Evolutionary conservation across 2,113 vertebrate genomes (phyloP).

Genomic region (Dasyornis broadbenti): DNA sequence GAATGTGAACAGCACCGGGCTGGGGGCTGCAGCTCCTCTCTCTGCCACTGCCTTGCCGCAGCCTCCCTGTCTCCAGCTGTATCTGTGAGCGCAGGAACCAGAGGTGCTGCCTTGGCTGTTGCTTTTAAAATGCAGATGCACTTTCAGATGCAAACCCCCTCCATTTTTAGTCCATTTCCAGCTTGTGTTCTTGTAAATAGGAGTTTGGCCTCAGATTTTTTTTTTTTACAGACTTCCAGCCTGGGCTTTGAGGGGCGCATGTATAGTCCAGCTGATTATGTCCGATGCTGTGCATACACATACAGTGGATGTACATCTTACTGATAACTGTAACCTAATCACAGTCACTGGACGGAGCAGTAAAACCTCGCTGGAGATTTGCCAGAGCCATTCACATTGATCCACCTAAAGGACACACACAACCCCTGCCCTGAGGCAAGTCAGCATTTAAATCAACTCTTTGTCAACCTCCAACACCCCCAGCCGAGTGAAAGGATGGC

Average conservation of each 20-base stretch:
- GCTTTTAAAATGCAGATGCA: background rate
- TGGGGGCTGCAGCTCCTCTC: background rate
- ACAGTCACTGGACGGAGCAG: background rate
- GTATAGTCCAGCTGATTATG: background rate
- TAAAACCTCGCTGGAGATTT: background rate
- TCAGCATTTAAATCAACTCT: constrained; percentile 42
- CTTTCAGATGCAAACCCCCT: background rate
- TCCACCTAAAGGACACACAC: background rate
- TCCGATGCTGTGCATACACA: background rate
- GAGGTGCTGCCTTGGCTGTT: background rate
- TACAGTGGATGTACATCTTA: background rate
- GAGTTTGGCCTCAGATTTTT: background rate
- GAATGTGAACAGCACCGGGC: accelerated
- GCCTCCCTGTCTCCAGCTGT: background rate
- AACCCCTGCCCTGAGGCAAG: background rate
- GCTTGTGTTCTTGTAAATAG: background rate
- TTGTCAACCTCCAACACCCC: background rate
- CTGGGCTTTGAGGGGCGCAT: background rate
- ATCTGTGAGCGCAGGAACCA: background rate
- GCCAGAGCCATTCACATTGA: background rate
- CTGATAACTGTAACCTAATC: background rate
- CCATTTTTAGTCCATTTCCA: background rate
- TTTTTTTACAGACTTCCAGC: background rate
- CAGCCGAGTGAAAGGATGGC: background rate
- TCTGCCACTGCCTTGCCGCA: background rate